A percentile compares a stretch with the other conserved stretches of the same genome.
phyloP scores from a whole-genome alignment of 2,113 vertebrate species.

The Pao palembangensis region DNA sequence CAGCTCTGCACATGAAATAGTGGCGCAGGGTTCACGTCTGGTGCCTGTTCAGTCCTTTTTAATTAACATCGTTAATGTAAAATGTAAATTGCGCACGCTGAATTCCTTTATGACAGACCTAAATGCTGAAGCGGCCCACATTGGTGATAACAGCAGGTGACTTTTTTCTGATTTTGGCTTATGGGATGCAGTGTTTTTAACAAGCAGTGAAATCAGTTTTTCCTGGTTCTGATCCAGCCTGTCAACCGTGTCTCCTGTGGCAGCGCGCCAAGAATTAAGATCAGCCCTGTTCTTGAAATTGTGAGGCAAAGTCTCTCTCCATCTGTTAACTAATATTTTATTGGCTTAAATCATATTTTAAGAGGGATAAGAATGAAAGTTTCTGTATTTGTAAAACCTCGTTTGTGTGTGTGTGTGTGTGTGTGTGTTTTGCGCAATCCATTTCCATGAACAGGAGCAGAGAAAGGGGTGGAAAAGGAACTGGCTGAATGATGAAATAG shows the following conservation, averaged over 20 bases:
- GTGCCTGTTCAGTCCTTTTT: not conserved
- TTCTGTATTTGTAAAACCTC: slow-evolving; percentile 31
- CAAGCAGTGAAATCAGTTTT: not conserved
- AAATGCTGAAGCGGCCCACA: too few relatives aligned
- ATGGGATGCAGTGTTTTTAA: slow-evolving; percentile 1
- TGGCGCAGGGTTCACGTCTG: not conserved
- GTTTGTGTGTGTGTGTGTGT: too few relatives aligned
- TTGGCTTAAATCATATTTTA: slow-evolving; percentile 39
- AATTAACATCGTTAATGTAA: not conserved
- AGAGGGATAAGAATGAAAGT: slow-evolving; percentile 20
- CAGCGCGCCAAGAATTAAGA: slow-evolving; percentile 14
- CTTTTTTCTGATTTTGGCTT: not conserved
- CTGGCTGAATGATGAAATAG: slow-evolving; percentile 41
- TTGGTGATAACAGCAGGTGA: not conserved
- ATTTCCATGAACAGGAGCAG: not conserved
- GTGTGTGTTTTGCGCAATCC: slow-evolving; percentile 4
- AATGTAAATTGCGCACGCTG: not conserved
- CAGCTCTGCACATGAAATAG: not conserved
- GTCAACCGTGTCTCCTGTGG: slow-evolving; percentile 28
- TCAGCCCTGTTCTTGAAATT: too few relatives aligned
- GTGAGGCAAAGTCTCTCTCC: too few relatives aligned
- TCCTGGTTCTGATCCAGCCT: not conserved
- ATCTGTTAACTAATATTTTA: slow-evolving; percentile 2
- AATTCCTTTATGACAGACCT: too few relatives aligned
- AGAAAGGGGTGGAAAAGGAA: slow-evolving; percentile 3